Evolutionary conservation across 2,113 vertebrate species (phyloP).

Genomic region (Phalacrocorax carbo): DNA sequence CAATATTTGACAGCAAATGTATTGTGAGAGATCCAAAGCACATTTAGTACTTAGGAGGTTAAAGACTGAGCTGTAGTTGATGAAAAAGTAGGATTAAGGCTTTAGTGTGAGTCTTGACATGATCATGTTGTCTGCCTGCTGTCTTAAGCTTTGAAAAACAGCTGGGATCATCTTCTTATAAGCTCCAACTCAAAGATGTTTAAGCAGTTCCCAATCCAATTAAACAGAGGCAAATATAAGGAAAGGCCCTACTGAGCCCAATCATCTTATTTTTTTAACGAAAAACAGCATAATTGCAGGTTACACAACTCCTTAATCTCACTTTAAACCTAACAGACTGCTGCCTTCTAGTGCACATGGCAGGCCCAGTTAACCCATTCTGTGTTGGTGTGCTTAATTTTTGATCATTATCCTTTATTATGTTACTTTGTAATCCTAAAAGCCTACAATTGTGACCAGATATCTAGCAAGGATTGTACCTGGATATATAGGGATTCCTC

Average conservation of each 20-base stretch:
- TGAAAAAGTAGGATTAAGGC: conserved; percentile 75
- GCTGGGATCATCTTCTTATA: conserved; percentile 74
- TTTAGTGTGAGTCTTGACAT: conserved; percentile 69
- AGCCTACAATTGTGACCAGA: conserved; percentile 66
- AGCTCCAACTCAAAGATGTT: conserved; percentile 69
- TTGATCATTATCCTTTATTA: conserved; percentile 73
- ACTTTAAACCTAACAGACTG: conserved; percentile 73
- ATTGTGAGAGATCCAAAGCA: conserved; percentile 40
- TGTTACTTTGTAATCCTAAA: conserved; percentile 75
- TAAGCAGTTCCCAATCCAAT: conserved; percentile 76
- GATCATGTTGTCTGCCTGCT: conserved; percentile 72
- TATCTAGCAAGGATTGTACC: conserved; percentile 73
- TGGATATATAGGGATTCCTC: conserved; percentile 65
- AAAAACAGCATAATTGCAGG: conserved; percentile 71
- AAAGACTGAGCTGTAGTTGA: conserved; percentile 60
- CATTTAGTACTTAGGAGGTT: conserved; percentile 67
- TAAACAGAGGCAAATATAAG: conserved; percentile 75
- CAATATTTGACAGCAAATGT: conserved; percentile 28
- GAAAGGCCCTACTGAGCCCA: conserved; percentile 58
- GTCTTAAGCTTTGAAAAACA: conserved; percentile 72
- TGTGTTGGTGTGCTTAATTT: conserved; percentile 64
- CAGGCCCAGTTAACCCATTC: conserved; percentile 30
- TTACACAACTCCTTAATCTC: conserved; percentile 75
- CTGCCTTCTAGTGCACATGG: conserved; percentile 59
- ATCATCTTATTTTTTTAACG: conserved; percentile 72